Conservation (phyloP, 2,797 vertebrate genomes). For the Adelosebastes latens region DNA sequence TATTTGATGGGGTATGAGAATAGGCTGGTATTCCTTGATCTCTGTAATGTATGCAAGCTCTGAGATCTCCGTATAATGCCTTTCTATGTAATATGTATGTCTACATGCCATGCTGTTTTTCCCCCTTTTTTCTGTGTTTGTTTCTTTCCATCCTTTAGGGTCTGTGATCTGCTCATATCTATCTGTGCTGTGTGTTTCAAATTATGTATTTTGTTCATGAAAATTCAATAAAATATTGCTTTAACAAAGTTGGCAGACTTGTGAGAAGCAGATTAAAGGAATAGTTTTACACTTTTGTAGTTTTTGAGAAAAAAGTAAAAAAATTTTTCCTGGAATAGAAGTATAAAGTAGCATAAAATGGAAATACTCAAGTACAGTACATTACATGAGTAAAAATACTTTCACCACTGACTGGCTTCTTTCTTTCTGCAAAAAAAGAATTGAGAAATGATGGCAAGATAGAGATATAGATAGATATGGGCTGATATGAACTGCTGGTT, state of each 20-base stretch:
- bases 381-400: background rate
- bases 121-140: background rate
- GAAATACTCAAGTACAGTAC: background rate
- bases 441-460: background rate
- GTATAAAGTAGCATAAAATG: background rate
- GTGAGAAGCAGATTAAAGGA: background rate
- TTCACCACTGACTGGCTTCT: background rate
- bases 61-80: background rate
- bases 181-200: background rate
- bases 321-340: background rate
- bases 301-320: background rate
- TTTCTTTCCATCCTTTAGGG: background rate
- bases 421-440: background rate
- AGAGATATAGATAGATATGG: constrained; percentile 37
- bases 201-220: background rate
- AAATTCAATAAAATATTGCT: background rate
- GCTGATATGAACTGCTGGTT: constrained; percentile 50
- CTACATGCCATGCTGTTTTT: too few species aligned
- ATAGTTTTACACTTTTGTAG: background rate
- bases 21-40: background rate
- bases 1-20: too few species aligned
- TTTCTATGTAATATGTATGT: too few species aligned
- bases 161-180: background rate
- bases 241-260: background rate
- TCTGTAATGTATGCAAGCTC: background rate